Base-by-base conservation (phyloP, 2,113 vertebrate species). In the Phaetusa simplex region DNA sequence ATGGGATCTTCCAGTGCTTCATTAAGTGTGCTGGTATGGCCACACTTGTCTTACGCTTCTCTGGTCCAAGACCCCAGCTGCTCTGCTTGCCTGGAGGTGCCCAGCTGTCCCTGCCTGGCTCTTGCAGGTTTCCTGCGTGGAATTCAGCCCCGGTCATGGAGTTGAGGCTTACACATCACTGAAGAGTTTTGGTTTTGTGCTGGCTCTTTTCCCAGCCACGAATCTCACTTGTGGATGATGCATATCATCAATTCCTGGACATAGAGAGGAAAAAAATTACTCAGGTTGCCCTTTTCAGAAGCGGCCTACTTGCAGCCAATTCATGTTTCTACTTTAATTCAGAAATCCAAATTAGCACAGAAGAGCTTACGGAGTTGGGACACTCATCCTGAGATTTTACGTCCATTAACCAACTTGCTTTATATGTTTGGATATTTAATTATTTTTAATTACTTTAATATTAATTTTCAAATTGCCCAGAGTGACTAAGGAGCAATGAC, bases 401-500 rank as follows among this genome's bases (percentile, higher is more conserved):
- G 23, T 64, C 64, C 61, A 40, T 86, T 83, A 90, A 71, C 20
- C 47, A 74, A 42, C 42, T 83, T 64, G 26, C 36, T 92, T 90
- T 66, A 73, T 73, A 24, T 15, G 27, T 67, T 53, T 73, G 47
- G 59, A 45, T 96, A 83, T 58, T 83, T 67, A 73, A 76, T 55
- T 82, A 20, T 40, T 86, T 92, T 65, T 87, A 85, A 85, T 88
- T 52, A 42, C 45, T 58, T 89, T 14, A 91, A 14, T 72, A 58
- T 38, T 74, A 80, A 38, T 66, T 88, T 90, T 86, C 49, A 92
- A 52, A 74, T 90, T 93, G 52, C 49, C 38, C 17, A n/a, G 59
- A 34, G 52, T 95, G 77, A 84, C 80, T 91, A 55, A 89, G 52
- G 80, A 84, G 62, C 43, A 82, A 29, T 90, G 90, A 95, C 55